Evolutionary conservation across 2,797 vertebrate genomes (phyloP), one percentile per base, ranked within the genome.

Genomic region (Craterocephalus amniculus): DNA sequence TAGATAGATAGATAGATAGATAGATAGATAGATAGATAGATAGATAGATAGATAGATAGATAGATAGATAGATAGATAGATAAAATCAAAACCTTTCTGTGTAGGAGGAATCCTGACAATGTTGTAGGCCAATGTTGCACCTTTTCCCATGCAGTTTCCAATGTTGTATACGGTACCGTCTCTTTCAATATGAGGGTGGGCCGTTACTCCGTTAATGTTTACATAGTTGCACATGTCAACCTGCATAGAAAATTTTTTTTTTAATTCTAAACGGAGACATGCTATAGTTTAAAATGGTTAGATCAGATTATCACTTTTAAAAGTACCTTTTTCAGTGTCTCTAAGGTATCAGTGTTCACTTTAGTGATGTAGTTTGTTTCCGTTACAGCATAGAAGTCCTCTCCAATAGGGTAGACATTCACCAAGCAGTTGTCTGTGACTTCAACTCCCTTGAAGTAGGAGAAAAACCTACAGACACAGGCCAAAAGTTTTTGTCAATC

Each of bases 101-200:
- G 96, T 92, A 0, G 97, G 96, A 35, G 98, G 98, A 34, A 94
- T 97, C 84, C 72, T 94, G 83, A 99, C 89, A 62, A 99, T 95
- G 85, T 99, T 99, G 86, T 99, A 99, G 80, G 97, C 97, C 75
- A 99, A 87, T 0, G 96, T 78, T 22, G 97, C 97, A 68, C 98
- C 96, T 76, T 99, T 99, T 0, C 98, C 98, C 89, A 99, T 99
- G 91, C 98, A 99, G 67, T 99, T 99, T 32, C 98, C 98, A 1
- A 99, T 99, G 91, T 99, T 99, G 73, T 95, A 99, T 66, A 99
- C 97, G 0, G 97, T 99, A 1, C 98, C 98, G 0, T 99, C 98
- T 0, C 55, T 94, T 85, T 99, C 98, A 9, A 99, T 92, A 71
- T 99, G 98, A 54, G 98, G 98, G 22, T 99, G 98, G 32, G 98